Evolutionary conservation across 1,140 invertebrate genomes (phyloP).

Genomic region (Melipona quadrifasciata): DNA sequence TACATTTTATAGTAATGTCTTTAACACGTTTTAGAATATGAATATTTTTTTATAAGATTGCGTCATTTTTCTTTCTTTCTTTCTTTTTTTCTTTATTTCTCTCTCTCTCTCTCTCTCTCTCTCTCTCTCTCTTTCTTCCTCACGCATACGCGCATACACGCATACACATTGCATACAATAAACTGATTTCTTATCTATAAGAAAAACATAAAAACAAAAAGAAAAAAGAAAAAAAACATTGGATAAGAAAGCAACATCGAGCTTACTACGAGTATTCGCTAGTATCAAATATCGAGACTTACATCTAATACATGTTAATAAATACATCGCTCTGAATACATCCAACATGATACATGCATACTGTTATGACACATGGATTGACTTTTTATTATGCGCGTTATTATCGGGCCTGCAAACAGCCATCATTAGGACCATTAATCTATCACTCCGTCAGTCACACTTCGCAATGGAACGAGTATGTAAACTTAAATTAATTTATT

Average conservation of each 20-base stretch:
- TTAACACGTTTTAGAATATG: conserved; percentile 53
- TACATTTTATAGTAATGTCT: conserved; percentile 25
- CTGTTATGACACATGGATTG: conserved; percentile 71
- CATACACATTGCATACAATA: conserved; percentile 11
- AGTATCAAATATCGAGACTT: conserved; percentile 67
- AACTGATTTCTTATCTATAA: conserved; percentile 32
- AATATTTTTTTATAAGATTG: conserved; percentile 50
- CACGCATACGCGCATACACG: background rate
- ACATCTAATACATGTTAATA: conserved; percentile 69
- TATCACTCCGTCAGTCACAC: conserved; percentile 51
- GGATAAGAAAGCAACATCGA: conserved; percentile 67
- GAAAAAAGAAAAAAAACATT: conserved; percentile 11
- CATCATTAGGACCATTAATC: conserved; percentile 59
- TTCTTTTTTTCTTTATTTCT: background rate
- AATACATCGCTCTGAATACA: conserved; percentile 71
- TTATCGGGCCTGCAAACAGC: conserved; percentile 55
- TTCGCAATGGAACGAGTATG: conserved; percentile 45
- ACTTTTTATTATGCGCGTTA: conserved; percentile 68
- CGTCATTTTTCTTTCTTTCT: conserved; percentile 18
- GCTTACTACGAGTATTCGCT: conserved; percentile 59
- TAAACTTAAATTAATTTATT: conserved; percentile 60
- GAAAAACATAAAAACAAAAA: conserved; percentile 28
- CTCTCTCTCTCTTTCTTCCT: background rate
- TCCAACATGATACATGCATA: conserved; percentile 72
- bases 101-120: background rate